These are phyloP conservation scores for Platichthys stellatus DNA, from an alignment of 2,113 vertebrate genomes.

Conservation along the genomic window DNA sequence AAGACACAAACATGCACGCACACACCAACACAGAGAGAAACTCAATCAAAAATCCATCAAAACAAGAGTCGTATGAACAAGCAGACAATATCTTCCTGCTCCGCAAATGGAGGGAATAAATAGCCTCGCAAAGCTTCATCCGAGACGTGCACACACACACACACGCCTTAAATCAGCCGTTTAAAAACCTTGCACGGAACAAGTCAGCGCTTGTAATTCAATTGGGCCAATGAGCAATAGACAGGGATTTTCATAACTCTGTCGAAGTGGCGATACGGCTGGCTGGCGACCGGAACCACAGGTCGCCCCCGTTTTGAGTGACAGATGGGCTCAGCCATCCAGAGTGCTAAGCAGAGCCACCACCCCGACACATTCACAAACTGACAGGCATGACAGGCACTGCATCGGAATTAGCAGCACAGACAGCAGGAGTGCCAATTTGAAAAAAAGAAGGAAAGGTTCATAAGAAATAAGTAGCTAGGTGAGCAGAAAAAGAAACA, in stretches of 20 bases:
- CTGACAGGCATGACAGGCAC: slow-evolving; percentile 83
- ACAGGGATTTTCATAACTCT: slow-evolving; percentile 88
- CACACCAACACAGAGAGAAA: slow-evolving; percentile 58
- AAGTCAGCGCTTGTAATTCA: slow-evolving; percentile 81
- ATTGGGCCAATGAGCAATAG: slow-evolving; percentile 86
- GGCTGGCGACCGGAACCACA: slow-evolving; percentile 82
- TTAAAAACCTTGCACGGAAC: slow-evolving; percentile 63
- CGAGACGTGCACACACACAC: slow-evolving; percentile 14
- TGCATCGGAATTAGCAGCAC: slow-evolving; percentile 75
- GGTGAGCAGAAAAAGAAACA: slow-evolving; percentile 7
- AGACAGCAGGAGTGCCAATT: slow-evolving; percentile 9
- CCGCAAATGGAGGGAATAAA: slow-evolving; percentile 55
- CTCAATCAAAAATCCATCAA: slow-evolving; percentile 74
- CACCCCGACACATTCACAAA: slow-evolving; percentile 35
- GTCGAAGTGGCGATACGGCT: slow-evolving; percentile 79
- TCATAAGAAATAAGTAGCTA: background rate
- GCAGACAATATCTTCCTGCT: slow-evolving; percentile 57
- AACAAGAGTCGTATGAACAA: slow-evolving; percentile 57
- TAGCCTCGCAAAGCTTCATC: slow-evolving; percentile 30
- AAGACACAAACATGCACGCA: slow-evolving; percentile 54
- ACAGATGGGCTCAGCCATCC: slow-evolving; percentile 93
- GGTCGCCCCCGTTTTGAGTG: slow-evolving; percentile 86
- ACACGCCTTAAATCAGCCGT: slow-evolving; percentile 62
- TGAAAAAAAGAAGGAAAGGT: background rate
- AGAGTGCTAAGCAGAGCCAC: slow-evolving; percentile 85